Evolutionary conservation across 53 echinoderm and acorn worm genomes (phyloP), one percentile per base, ranked within the genome.

Genomic region (Zoroaster sp.): DNA sequence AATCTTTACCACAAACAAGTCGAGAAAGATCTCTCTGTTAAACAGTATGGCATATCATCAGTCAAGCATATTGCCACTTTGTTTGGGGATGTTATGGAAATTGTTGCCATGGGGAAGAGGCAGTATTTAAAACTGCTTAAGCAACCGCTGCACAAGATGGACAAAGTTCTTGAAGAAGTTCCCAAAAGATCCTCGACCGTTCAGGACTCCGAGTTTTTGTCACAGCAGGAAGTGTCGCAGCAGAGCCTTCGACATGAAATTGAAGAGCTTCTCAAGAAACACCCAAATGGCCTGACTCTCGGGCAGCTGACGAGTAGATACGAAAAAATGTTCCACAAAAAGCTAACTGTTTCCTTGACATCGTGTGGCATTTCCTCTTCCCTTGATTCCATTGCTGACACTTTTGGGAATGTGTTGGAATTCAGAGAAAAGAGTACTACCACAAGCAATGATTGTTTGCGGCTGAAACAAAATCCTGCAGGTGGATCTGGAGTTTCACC

Each of bases 41-140:
- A 77, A 36, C 39, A 78, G 28, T 88, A 30, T 66, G 88, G 88
- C 35, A 63, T 88, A 1, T 45, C 68, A 8, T 36, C 66, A 8
- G 45, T 88, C 33, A 88, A 77, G 33, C 43, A 68, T 15, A 30
- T 88, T 8, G 37, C 43, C 65, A 35, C 76, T 21, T 68, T 78
- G 47, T 78, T 88, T 18, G 35, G 49, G n/a, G 78, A 88, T 23
- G 17, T 75, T 10, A n/a, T 88, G 31, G 66, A 68, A 33, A 39
- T 71, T 2, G 8, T 49, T 21, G 0, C 49, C 44, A 25, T 37
- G 0, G 85, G 71, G 5, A 49, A 49, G 10, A 45, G 32, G 2
- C 51, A 71, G 23, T 49, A n/a, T 30, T 20, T 85, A 20, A 85
- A 32, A 34, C 15, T 85, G 85, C 43, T 47, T n/a, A 42, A 38